Base-by-base conservation (phyloP, 1,140 invertebrate genomes). In the Heliconius eleuchia region DNA sequence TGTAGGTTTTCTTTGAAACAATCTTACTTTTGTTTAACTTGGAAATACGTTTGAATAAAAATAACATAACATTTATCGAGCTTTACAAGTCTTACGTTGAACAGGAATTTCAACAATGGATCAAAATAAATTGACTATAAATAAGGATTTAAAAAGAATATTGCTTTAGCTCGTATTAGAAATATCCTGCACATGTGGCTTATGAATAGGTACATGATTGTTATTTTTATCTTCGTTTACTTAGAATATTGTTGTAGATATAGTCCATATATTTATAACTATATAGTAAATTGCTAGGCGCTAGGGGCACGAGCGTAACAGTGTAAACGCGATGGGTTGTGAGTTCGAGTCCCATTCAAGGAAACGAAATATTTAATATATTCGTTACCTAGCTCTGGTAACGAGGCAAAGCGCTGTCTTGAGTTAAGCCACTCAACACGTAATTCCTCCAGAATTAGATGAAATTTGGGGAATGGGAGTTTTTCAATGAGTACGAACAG, bases 1-100 rank as follows among this genome's bases (percentile, higher is more conserved):
- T 83, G 83, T 83, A 76, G 80, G 82, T 84, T 86, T 84, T 84
- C 80, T 84, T 84, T 80, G 81, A 79, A 79, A 70, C 71, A 71
- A 80, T 77, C 71, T 83, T 79, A 55, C 79, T 82, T 82, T 85
- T 74, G 74, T 83, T 73, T 57, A n/a, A 80, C 72, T 70, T 39
- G 57, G 66, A 11, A 66, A 66, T 30, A 66, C 60, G 60, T 71
- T 74, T 55, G 27, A 74, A 79, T 46, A 79, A 71, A 79, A 79
- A 74, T 66, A 79, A 79, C 57, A 76, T 50, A 76, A 76, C 78
- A 75, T 79, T 79, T 66, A n/a, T 42, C 39, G 30, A 71, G 73
- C 74, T 79, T 79, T 75, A 79, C 19, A 46, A 23, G 73, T 7
- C 30, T 18, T 9, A 76, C n/a, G 60, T 37, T 27, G 60, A 46